phyloP scores from a whole-genome alignment of 2,888 invertebrate genomes.

The Melinaea menophilus region DNA sequence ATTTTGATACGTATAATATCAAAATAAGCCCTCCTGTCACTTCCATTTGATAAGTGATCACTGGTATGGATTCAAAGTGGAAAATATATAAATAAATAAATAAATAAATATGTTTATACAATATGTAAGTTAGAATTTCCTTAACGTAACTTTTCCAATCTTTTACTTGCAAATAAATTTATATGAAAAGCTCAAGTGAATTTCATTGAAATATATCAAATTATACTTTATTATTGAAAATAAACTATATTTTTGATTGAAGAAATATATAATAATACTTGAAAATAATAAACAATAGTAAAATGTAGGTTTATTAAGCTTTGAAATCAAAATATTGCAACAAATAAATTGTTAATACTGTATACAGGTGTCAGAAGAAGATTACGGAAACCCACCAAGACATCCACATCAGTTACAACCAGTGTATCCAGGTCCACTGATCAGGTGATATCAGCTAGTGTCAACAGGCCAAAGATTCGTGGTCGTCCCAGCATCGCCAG shows the following conservation, averaged over 20 bases:
- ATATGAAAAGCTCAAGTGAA: conserved; percentile 32
- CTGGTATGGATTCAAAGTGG: too few species aligned
- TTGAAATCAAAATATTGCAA: not conserved
- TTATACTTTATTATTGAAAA: not conserved
- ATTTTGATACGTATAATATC: too few species aligned
- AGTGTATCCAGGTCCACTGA: conserved; percentile 79
- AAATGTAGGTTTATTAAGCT: not conserved
- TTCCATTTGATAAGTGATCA: too few species aligned
- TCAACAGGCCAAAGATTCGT: conserved; percentile 82
- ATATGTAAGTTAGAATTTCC: conserved; percentile 13
- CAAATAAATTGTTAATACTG: conserved; percentile 6
- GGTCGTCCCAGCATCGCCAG: conserved; percentile 78
- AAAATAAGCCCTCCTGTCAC: too few species aligned
- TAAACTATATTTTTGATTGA: conserved; percentile 10
- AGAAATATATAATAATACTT: not conserved
- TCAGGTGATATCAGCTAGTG: conserved; percentile 71
- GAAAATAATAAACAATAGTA: not conserved
- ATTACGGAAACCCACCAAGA: conserved; percentile 82
- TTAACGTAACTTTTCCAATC: conserved; percentile 33
- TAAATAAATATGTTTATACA: too few species aligned
- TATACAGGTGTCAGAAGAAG: conserved; percentile 81
- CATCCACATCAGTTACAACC: conserved; percentile 78
- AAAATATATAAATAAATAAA: too few species aligned
- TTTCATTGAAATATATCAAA: conserved; percentile 10
- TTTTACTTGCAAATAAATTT: conserved; percentile 34